Evolutionary conservation across 2,113 vertebrate species (phyloP).

Genomic region (Salvator merianae): DNA sequence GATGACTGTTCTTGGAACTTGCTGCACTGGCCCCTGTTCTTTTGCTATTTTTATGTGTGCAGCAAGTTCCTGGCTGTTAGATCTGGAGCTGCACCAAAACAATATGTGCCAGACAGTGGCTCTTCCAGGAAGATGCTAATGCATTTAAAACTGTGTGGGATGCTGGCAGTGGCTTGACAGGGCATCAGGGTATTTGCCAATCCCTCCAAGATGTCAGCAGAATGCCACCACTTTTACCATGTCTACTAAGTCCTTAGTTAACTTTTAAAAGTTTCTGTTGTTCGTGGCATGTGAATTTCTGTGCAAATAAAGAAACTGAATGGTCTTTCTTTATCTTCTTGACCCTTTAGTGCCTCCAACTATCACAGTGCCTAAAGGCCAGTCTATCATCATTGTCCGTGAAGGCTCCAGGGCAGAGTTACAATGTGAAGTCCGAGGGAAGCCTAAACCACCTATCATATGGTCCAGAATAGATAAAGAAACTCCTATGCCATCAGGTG

Average conservation of each 20-base stretch:
- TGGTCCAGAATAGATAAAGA: conserved; percentile 95
- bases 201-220: too few species aligned
- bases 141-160: too few species aligned
- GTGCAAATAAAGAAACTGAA: neutral
- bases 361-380: conserved; percentile 86
- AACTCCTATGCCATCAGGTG: conserved; percentile 84
- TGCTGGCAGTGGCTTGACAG: too few species aligned
- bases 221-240: too few species aligned
- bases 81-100: too few species aligned
- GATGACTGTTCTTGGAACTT: too few species aligned
- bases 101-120: too few species aligned
- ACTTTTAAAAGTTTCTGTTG: neutral
- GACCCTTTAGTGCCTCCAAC: conserved; percentile 85
- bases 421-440: conserved; percentile 90
- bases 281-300: neutral
- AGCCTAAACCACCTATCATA: conserved; percentile 91
- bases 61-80: too few species aligned
- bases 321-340: conserved; percentile 15
- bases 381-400: conserved; percentile 81
- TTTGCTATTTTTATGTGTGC: too few species aligned
- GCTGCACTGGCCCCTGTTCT: too few species aligned
- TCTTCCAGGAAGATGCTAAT: too few species aligned
- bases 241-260: neutral
- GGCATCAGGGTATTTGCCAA: too few species aligned
- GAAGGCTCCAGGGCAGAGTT: conserved; percentile 89